phyloP scores from a whole-genome alignment of 2,113 vertebrate genomes.

The Apus apus region DNA sequence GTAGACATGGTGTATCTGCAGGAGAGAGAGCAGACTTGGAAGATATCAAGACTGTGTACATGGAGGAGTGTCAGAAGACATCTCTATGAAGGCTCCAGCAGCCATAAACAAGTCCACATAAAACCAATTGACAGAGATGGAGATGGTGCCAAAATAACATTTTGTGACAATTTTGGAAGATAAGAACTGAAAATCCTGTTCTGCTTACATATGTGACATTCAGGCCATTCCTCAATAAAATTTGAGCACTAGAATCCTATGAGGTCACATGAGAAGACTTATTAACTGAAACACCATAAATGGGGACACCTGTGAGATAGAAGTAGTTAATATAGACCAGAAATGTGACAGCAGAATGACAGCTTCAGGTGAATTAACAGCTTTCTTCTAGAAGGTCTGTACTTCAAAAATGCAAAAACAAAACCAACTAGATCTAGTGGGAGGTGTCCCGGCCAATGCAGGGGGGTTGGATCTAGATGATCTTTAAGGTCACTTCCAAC shows the following conservation, averaged over 20 bases:
- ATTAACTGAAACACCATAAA: not conserved
- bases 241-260: not conserved
- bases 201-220: not conserved
- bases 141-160: not conserved
- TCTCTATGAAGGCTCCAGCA: not conserved
- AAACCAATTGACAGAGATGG: not conserved
- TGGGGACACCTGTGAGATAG: not conserved
- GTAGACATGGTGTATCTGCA: slow-evolving; percentile 39
- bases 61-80: not conserved
- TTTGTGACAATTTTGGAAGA: not conserved
- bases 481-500: too few relatives aligned
- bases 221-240: not conserved
- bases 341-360: not conserved
- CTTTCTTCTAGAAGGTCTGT: not conserved
- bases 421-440: too few relatives aligned
- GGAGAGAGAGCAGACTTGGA: not conserved
- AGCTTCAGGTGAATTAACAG: not conserved
- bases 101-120: not conserved
- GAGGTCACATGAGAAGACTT: not conserved
- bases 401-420: not conserved
- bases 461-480: too few relatives aligned
- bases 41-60: not conserved
- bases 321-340: not conserved
- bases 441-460: too few relatives aligned
- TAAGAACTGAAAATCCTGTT: not conserved